Conservation (phyloP, 2,797 vertebrate species). For the Propithecus perrieri region DNA sequence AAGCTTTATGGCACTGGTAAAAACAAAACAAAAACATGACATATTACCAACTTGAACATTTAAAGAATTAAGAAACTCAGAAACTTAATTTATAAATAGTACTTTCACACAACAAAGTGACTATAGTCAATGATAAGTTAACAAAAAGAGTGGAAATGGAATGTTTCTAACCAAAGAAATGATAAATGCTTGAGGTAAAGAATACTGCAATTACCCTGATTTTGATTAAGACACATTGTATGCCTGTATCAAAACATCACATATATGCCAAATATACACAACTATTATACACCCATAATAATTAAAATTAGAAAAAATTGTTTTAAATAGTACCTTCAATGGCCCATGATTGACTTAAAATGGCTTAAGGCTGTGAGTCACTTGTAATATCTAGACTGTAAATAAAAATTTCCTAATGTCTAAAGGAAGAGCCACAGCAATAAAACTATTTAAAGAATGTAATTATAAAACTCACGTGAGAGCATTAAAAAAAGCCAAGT, state of each 20-base stretch:
- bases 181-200: not conserved
- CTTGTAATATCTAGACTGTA: not conserved
- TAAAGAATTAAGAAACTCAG: not conserved
- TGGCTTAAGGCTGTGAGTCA: not conserved
- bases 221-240: not conserved
- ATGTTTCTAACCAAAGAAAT: not conserved
- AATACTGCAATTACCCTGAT: no score
- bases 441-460: conserved; percentile 26
- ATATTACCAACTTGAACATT: not conserved
- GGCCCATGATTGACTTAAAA: not conserved
- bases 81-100: not conserved
- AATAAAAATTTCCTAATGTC: not conserved
- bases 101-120: not conserved
- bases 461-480: not conserved
- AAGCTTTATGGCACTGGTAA: not conserved
- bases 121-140: not conserved
- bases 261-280: not conserved
- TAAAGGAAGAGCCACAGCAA: conserved; percentile 25
- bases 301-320: not conserved
- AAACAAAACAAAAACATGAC: conserved; percentile 10
- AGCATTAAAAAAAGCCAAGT: not conserved
- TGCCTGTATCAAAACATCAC: not conserved
- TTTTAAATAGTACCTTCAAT: not conserved
- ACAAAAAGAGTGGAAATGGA: not conserved
- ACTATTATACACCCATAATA: not conserved